Conservation (phyloP, 1,140 invertebrate genomes). For the Tetramorium alpestre region DNA sequence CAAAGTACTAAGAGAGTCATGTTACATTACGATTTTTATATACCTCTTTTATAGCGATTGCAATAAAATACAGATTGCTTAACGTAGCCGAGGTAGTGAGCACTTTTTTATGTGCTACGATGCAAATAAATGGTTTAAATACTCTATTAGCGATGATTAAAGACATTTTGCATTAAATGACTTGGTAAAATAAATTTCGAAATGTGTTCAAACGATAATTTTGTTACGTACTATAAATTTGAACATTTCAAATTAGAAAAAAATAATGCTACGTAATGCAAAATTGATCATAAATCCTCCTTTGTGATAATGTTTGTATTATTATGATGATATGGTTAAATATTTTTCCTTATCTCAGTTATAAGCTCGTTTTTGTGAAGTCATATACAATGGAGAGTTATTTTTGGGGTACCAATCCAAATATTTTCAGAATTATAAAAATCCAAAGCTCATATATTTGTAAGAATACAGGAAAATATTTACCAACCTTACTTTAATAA, state of each 20-base stretch:
- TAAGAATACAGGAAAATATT: constrained; percentile 6
- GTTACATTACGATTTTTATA: constrained; percentile 33
- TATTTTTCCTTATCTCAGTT: constrained; percentile 14
- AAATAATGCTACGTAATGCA: not conserved
- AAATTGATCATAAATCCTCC: constrained; percentile 29
- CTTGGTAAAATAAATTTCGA: constrained; percentile 15
- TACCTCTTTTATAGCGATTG: constrained; percentile 33
- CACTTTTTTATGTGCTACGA: constrained; percentile 23
- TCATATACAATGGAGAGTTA: not conserved
- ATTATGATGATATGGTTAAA: constrained; percentile 33
- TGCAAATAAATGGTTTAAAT: constrained; percentile 23
- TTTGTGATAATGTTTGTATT: constrained; percentile 1
- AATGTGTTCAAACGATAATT: not conserved
- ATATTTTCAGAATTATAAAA: constrained; percentile 26
- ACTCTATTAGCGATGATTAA: not conserved
- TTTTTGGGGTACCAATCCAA: not conserved
- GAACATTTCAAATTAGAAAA: not conserved
- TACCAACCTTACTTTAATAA: not conserved
- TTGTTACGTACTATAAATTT: not conserved
- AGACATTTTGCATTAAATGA: constrained; percentile 11
- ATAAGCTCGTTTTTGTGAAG: constrained; percentile 28
- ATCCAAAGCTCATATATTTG: not conserved
- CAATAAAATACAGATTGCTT: constrained; percentile 55
- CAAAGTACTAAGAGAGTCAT: constrained; percentile 15
- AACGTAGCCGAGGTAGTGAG: constrained; percentile 55